phyloP scores from a whole-genome alignment of 1,140 invertebrate genomes.

The Nomia melanderi region DNA sequence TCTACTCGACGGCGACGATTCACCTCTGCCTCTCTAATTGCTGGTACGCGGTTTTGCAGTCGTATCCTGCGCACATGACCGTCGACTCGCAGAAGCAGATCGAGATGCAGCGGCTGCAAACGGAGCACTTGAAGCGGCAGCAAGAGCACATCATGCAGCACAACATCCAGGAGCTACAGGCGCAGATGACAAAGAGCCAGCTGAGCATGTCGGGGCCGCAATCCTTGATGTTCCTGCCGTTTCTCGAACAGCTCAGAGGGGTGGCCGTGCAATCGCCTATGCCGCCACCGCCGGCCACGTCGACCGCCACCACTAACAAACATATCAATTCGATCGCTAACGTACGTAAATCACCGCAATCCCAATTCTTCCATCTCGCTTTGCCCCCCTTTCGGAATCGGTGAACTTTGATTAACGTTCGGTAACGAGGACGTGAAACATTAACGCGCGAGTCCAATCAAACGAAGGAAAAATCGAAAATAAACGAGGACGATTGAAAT shows the following conservation, averaged over 20 bases:
- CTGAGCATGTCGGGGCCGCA: slow-evolving; percentile 78
- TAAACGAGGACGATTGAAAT: too few relatives aligned
- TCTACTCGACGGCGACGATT: background rate
- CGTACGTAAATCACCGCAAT: slow-evolving; percentile 66
- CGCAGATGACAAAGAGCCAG: slow-evolving; percentile 78
- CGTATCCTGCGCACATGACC: slow-evolving; percentile 76
- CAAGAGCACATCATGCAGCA: slow-evolving; percentile 82
- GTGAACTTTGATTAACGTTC: slow-evolving; percentile 14
- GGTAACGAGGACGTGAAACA: background rate
- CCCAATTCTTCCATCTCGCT: background rate
- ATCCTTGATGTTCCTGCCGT: slow-evolving; percentile 83
- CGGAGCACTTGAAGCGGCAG: slow-evolving; percentile 80
- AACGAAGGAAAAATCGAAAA: too few relatives aligned
- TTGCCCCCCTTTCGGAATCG: background rate
- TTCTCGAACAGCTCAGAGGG: slow-evolving; percentile 82
- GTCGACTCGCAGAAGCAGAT: slow-evolving; percentile 80
- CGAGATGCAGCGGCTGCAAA: slow-evolving; percentile 81
- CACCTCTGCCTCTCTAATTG: slow-evolving; percentile 48
- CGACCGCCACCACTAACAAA: slow-evolving; percentile 77
- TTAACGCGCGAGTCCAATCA: too few relatives aligned
- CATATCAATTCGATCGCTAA: slow-evolving; percentile 80
- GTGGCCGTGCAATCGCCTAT: slow-evolving; percentile 72
- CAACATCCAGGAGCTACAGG: slow-evolving; percentile 83
- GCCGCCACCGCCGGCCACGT: slow-evolving; percentile 75
- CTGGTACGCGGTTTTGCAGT: slow-evolving; percentile 66